phyloP scores from a whole-genome alignment of 1,140 invertebrate genomes.

The Apis dorsata region DNA sequence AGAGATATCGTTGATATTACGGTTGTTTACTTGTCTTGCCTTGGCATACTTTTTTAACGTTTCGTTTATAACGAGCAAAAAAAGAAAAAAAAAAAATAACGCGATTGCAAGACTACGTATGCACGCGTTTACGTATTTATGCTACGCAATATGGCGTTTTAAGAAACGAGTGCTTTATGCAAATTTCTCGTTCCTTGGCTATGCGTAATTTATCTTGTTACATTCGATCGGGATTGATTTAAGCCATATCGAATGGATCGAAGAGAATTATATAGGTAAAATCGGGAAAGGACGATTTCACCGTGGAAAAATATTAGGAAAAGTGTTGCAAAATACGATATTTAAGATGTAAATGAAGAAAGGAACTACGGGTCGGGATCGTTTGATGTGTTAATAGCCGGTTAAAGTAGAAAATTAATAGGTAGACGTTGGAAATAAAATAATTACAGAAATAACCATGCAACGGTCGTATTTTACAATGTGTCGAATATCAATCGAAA shows the following conservation, averaged over 20 bases:
- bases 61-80: not conserved
- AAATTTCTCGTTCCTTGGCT: not conserved
- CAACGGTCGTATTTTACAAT: not conserved
- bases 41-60: conserved; percentile 26
- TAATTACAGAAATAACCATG: not conserved
- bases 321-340: not conserved
- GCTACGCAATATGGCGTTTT: conserved; percentile 9
- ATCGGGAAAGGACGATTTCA: not conserved
- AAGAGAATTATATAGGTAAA: not conserved
- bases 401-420: not conserved
- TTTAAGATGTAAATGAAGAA: not conserved
- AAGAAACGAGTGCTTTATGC: conserved; percentile 23
- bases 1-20: not conserved
- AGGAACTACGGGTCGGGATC: no score
- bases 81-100: not conserved
- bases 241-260: not conserved
- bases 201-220: conserved; percentile 2
- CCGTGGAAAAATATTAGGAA: not conserved
- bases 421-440: not conserved
- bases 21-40: conserved; percentile 16
- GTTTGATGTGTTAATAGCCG: not conserved
- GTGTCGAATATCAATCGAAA: not conserved
- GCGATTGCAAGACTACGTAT: conserved; percentile 9
- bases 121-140: no score
- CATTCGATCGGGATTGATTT: not conserved